Conservation (phyloP, 2,888 invertebrate genomes). For the Caenorhabditis sp. region DNA sequence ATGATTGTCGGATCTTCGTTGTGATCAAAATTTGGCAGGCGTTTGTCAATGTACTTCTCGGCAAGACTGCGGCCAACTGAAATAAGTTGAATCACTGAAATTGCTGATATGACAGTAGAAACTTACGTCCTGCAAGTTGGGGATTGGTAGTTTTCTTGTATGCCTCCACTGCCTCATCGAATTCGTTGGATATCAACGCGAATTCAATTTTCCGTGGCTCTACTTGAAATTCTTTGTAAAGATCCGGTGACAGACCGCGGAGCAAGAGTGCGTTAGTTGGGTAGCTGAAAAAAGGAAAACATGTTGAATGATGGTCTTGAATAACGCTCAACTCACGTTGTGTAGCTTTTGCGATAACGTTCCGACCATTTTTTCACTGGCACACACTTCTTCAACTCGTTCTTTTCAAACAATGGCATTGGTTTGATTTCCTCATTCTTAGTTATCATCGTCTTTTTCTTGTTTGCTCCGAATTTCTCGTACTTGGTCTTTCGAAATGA, state of each 20-base stretch:
- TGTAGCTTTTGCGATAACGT: not conserved
- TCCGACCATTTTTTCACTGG: not conserved
- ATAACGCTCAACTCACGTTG: not conserved
- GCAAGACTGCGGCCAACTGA: not conserved
- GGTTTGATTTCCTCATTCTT: not conserved
- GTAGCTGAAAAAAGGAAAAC: not conserved
- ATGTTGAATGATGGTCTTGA: not conserved
- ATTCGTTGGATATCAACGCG: no score
- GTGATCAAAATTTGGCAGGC: not conserved
- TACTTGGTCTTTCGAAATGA: not conserved
- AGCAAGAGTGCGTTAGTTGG: not conserved
- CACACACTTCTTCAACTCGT: not conserved
- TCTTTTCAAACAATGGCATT: not conserved
- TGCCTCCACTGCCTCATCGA: no score
- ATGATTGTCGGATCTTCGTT: not conserved
- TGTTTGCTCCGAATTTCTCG: not conserved
- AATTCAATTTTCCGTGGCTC: no score
- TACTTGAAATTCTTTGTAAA: no score
- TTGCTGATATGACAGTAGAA: no score
- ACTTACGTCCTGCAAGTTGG: no score
- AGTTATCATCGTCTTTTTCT: conserved; percentile 2
- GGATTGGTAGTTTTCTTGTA: no score
- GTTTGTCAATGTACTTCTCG: not conserved
- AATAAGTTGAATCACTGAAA: not conserved
- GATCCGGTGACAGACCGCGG: not conserved